Evolutionary conservation across 2,797 vertebrate species (phyloP).

Genomic region (Spea hammondii): DNA sequence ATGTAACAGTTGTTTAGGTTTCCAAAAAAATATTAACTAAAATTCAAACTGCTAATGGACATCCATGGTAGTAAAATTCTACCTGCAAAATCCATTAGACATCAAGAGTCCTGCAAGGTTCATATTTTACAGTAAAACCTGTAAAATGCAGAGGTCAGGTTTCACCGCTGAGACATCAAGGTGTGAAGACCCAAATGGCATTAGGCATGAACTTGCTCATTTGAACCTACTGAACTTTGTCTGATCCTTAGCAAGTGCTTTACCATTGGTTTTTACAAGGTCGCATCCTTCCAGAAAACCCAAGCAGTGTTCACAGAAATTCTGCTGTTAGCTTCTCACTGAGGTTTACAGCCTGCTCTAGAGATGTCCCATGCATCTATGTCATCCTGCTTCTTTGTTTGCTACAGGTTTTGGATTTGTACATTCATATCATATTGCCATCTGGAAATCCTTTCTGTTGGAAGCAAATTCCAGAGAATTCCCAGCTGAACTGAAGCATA

Average conservation of each 20-base stretch:
- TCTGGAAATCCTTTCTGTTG: slow-evolving; percentile 66
- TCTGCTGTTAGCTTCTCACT: background rate
- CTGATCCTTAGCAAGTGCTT: slow-evolving; percentile 64
- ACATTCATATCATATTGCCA: slow-evolving; percentile 55
- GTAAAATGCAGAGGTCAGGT: slow-evolving; percentile 70
- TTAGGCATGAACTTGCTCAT: slow-evolving; percentile 71
- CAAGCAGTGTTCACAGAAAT: background rate
- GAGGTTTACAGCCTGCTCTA: background rate
- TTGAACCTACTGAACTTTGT: slow-evolving; percentile 67
- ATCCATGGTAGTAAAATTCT: slow-evolving; percentile 66
- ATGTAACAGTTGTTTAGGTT: slow-evolving; percentile 62
- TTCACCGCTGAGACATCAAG: slow-evolving; percentile 70
- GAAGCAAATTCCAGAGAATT: slow-evolving; percentile 62
- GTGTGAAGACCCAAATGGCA: slow-evolving; percentile 71
- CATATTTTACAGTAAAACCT: slow-evolving; percentile 70
- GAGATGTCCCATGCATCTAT: slow-evolving; percentile 3
- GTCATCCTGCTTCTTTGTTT: slow-evolving; percentile 9
- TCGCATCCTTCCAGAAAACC: slow-evolving; percentile 53
- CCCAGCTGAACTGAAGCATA: slow-evolving; percentile 55
- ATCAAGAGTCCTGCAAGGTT: slow-evolving; percentile 65
- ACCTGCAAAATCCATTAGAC: slow-evolving; percentile 87
- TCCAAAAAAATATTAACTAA: slow-evolving; percentile 61
- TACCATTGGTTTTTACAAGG: slow-evolving; percentile 57
- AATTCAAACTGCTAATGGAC: slow-evolving; percentile 68
- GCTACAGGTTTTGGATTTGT: slow-evolving; percentile 24